Base-by-base conservation (phyloP, 1,140 invertebrate species). In the Eurosta solidaginis region DNA sequence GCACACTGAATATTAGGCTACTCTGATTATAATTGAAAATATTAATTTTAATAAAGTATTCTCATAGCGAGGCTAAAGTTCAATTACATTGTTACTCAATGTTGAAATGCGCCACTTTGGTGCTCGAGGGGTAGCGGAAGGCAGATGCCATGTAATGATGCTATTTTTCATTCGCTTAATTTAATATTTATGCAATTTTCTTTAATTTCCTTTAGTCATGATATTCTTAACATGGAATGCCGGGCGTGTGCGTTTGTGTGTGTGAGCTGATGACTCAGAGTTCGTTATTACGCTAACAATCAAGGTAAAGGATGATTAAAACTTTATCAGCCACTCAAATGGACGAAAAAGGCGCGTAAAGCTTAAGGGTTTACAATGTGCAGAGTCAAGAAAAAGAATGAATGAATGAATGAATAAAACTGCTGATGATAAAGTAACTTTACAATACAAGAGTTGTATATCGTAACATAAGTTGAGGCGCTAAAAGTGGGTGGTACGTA, bases 131-230 rank as follows among this genome's bases (percentile, higher is more conserved):
- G n/a, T 2, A 27, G n/a, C 1, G 14, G 14, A 17, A 22, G 14
- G 9, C 14, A n/a, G 59, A 68, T 40, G 59, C 33, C 59, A 20
- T 68, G 59, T 40, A 68, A 68, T 68, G 29, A 68, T 40, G 59
- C 59, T 33, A 68, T 75, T 75, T 75, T 75, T 75, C 74, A 75
- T 75, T 75, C 47, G 44, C 29, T 36, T 75, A 75, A 75, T 75
- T 75, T 50, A 75, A 75, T 75, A 75, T 75, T 75, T 75, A 75
- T 75, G 74, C 74, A 75, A 75, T 75, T 75, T 75, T 75, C 74
- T 75, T 75, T 75, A 75, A 75, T 75, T 75, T 75, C 74, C 74
- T 36, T 68, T 68, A 68, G 33, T 17, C 36, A 42, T 14, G 33
- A 5, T 40, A 40, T 68, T 68, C 59, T 68, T 40, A 40, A 2